phyloP scores from a whole-genome alignment of 1,140 invertebrate genomes.

The Drosophila punjabiensis region DNA sequence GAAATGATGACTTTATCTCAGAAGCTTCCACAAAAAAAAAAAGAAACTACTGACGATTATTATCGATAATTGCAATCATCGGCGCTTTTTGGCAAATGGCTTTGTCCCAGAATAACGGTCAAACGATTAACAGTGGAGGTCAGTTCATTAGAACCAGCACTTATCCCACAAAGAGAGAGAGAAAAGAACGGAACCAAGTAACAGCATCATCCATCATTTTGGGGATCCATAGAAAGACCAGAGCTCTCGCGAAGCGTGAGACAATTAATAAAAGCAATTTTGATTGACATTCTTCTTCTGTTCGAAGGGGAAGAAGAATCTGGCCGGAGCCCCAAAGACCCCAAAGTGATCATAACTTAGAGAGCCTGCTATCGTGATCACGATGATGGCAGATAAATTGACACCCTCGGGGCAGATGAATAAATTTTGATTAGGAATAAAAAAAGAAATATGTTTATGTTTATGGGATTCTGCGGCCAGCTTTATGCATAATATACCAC shows the following conservation, averaged over 20 bases:
- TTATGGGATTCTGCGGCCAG: slow-evolving; percentile 32
- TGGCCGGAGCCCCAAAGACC: slow-evolving; percentile 19
- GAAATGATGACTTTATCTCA: slow-evolving; percentile 35
- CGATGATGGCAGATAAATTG: slow-evolving; percentile 76
- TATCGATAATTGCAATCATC: slow-evolving; percentile 56
- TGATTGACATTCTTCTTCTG: slow-evolving; percentile 69
- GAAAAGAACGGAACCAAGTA: slow-evolving; percentile 13
- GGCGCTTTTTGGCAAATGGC: slow-evolving; percentile 30
- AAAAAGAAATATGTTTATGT: slow-evolving; percentile 5
- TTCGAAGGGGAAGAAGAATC: slow-evolving; percentile 17
- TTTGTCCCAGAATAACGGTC: slow-evolving; percentile 48
- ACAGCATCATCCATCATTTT: slow-evolving; percentile 39
- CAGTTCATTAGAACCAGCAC: slow-evolving; percentile 29
- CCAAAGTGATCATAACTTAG: slow-evolving; percentile 49
- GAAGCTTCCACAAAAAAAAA: slow-evolving; percentile 4
- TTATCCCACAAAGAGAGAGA: slow-evolving; percentile 9
- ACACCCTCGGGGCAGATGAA: slow-evolving; percentile 70
- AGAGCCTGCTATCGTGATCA: slow-evolving; percentile 41
- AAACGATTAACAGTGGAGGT: slow-evolving; percentile 24
- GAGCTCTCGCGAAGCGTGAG: slow-evolving; percentile 37
- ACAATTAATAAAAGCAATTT: slow-evolving; percentile 70
- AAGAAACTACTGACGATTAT: slow-evolving; percentile 24
- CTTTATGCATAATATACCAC: slow-evolving; percentile 29
- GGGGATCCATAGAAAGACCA: neutral
- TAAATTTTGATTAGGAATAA: slow-evolving; percentile 67